These are phyloP conservation scores for Rhabditoides inermis DNA, from an alignment of 2,888 invertebrate species.

Conservation along the genomic window DNA sequence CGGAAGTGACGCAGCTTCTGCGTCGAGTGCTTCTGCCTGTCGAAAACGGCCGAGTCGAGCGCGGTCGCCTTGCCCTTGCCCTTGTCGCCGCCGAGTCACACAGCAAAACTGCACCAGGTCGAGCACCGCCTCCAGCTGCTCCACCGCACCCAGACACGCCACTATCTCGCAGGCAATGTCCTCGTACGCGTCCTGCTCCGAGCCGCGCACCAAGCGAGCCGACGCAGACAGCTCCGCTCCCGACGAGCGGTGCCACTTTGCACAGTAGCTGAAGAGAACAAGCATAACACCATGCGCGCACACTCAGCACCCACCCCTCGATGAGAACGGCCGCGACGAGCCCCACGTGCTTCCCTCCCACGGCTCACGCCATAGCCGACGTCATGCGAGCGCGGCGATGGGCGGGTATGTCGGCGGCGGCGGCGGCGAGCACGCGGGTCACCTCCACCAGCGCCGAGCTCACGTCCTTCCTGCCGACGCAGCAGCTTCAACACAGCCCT, in stretches of 20 bases:
- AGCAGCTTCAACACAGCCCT: conserved; percentile 24
- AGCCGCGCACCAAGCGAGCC: not conserved
- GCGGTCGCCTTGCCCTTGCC: not conserved
- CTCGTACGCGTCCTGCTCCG: conserved; percentile 40
- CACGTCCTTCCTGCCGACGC: conserved; percentile 14
- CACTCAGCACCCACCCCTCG: conserved; percentile 52
- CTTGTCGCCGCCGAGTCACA: conserved; percentile 36
- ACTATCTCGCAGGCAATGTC: conserved; percentile 39
- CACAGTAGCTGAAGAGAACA: conserved; percentile 42
- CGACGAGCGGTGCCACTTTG: conserved; percentile 46
- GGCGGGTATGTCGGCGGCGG: conserved; percentile 83
- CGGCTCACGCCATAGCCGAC: conserved; percentile 27
- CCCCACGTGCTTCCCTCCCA: conserved; percentile 54
- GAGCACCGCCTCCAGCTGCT: conserved; percentile 30
- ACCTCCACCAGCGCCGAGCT: conserved; percentile 59
- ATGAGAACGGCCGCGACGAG: conserved; percentile 55
- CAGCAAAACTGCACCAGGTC: conserved; percentile 35
- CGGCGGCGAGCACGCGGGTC: conserved; percentile 80
- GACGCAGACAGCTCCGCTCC: too few relatives aligned
- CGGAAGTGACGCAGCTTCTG: conserved; percentile 77
- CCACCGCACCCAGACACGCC: conserved; percentile 25
- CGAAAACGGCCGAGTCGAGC: conserved; percentile 8
- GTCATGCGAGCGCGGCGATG: conserved; percentile 66
- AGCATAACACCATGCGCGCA: not conserved
- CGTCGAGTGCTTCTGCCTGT: conserved; percentile 60